phyloP scores from a whole-genome alignment of 1,140 invertebrate genomes.

The Adelges cooleyi region DNA sequence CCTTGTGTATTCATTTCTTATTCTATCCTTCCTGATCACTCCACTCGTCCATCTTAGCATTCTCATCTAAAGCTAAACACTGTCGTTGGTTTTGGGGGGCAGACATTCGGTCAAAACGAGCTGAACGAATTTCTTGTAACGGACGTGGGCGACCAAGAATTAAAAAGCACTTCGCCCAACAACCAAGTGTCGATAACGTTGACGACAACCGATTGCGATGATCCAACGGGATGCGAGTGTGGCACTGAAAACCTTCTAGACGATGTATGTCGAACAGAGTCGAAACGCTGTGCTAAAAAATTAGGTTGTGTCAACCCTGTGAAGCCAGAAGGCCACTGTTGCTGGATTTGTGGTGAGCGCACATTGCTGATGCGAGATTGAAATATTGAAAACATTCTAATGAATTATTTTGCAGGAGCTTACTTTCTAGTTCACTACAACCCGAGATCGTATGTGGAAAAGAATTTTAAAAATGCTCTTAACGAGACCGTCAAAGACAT shows the following conservation, averaged over 20 bases:
- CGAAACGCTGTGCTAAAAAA: not conserved
- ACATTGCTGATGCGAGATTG: no score
- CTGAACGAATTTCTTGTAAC: conserved; percentile 1
- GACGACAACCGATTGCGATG: not conserved
- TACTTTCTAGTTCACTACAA: not conserved
- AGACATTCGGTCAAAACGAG: conserved; percentile 5
- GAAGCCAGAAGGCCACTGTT: conserved; percentile 12
- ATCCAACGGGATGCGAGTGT: not conserved
- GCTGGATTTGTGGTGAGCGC: conserved; percentile 2
- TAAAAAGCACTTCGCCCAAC: not conserved
- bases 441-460: not conserved
- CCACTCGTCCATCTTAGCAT: no score
- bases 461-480: not conserved
- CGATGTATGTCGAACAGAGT: not conserved
- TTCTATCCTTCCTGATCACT: no score
- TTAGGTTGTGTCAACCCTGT: conserved; percentile 2
- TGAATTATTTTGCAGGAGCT: not conserved
- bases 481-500: not conserved
- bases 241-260: not conserved
- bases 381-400: no score
- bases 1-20: no score
- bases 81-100: no score
- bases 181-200: conserved; percentile 1
- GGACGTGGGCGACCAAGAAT: conserved; percentile 3
- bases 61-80: no score